Evolutionary conservation across 2,113 vertebrate species (phyloP), one percentile per base, ranked within the genome.

Genomic region (Calonectris borealis): DNA sequence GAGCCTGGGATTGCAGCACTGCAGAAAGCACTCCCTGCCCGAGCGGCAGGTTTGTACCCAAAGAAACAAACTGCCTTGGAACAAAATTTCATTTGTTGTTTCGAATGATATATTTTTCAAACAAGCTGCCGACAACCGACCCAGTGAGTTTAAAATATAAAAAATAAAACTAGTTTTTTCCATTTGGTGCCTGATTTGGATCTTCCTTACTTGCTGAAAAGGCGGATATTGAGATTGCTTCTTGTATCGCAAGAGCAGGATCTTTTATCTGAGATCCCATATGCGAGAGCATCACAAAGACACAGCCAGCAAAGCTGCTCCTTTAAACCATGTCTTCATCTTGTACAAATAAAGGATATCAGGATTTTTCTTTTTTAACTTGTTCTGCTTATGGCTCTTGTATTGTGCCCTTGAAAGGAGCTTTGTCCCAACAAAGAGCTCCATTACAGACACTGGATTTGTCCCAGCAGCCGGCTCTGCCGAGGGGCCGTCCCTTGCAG

Each of bases 1-100:
- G 1, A 73, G 22, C 49, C 64, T 36, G 66, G 55, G 48, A 7
- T 7, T 14, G 57, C 70, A 57, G 57, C 0, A 0, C 55, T 71
- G 49, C 14, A 1, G 27, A 36, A 20, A 51, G 52, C 34, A 0
- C 51, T 65, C 54, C 49, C 36, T 5, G 1, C 38, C 71, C 13
- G 13, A 0, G 0, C 8, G 3, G n/a, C 44, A 32, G n/a, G 11
- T n/a, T 65, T 32, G 21, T 17, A 42, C 71, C n/a, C 1, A 0
- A 3, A 29, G n/a, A 49, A 38, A 11, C 49, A 48, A 72, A 25
- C 6, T 10, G 21, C 51, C 55, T 40, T 13, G 16, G 58, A 66
- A 25, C 13, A 78, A 66, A 73, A 65, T 25, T 3, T 13, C 4
- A 7, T 40, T 55, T 81, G 54, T 75, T 26, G 11, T 66, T 90